phyloP scores from a whole-genome alignment of 1,140 invertebrate species.

The Aphaenogaster rudis region DNA sequence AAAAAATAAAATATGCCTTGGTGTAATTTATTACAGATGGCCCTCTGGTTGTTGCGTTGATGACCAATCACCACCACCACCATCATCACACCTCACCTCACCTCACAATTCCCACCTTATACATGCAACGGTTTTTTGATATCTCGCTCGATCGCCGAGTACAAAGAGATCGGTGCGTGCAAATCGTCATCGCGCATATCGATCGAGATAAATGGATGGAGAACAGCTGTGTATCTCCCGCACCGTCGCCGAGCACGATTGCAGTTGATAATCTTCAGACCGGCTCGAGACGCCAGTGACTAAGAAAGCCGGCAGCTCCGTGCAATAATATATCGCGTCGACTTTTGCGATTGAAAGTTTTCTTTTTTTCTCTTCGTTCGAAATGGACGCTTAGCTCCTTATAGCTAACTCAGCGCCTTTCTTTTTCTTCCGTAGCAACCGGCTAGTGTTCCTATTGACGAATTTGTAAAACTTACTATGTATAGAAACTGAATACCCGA shows the following conservation, averaged over 20 bases:
- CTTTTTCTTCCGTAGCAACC: constrained; percentile 36
- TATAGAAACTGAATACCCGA: constrained; percentile 33
- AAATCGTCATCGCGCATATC: background rate
- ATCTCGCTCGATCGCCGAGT: constrained; percentile 28
- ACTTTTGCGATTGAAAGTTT: background rate
- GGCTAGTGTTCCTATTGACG: constrained; percentile 31
- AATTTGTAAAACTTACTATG: constrained; percentile 41
- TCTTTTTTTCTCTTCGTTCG: background rate
- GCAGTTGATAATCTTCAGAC: constrained; percentile 74
- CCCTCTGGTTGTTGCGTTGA: constrained; percentile 79
- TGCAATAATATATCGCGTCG: constrained; percentile 65
- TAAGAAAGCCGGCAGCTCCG: constrained; percentile 34
- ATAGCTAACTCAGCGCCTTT: background rate
- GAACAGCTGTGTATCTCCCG: constrained; percentile 8
- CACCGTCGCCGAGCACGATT: constrained; percentile 4
- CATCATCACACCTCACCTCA: constrained; percentile 63
- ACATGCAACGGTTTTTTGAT: background rate
- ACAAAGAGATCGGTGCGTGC: constrained; percentile 22
- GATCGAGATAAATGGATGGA: constrained; percentile 25
- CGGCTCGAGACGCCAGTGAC: constrained; percentile 62
- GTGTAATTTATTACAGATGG: constrained; percentile 84
- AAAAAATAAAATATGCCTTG: constrained; percentile 79
- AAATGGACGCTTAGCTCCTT: background rate
- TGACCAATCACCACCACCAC: constrained; percentile 71
- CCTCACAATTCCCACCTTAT: constrained; percentile 31